Base-by-base conservation (phyloP, 2,797 vertebrate genomes). In the Somateria mollissima region DNA sequence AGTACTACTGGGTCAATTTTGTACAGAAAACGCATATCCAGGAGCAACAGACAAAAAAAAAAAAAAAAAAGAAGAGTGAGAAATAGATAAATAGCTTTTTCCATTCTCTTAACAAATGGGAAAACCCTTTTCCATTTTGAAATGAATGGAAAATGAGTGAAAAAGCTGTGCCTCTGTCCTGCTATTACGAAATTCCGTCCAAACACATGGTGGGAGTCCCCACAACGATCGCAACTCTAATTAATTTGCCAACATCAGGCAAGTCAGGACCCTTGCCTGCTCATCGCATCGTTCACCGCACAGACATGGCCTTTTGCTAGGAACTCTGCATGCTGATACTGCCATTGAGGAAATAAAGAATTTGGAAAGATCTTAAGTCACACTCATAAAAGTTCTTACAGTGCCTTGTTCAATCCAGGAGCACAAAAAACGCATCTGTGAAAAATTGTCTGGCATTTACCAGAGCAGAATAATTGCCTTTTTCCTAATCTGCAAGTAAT, bases 271-370 rank as follows among this genome's bases (percentile, higher is more conserved):
- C 47, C 37, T 62, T 27, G 34, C 78, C 74, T 74, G 47, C 57
- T 60, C 43, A 2, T 9, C 19, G 53, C 64, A 70, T 19, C 60
- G 6, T 3, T 60, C 19, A 41, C 67, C 78, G 47, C 80, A 41
- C 5, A 0, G 13, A 24, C 2, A 36, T 1, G 0, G 17, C 8
- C 62, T 49, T 84, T 5, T 58, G 57, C 75, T 45, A 21, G 57
- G 36, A 75, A 70, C 49, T 74, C 61, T 39, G 28, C 27, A 39
- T 72, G 36, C 36, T 6, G 22, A 25, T 17, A 5, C 2, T 8
- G 10, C 34, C 51, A 25, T 0, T 1, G 61, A 79, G 61, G 57
- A 74, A 84, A 60, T 19, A 20, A 80, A 85, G 51, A 37, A 36
- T 32, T 0, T 30, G 37, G 36, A 25, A 89, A 69, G 62, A n/a